These are phyloP conservation scores for Panthera leo DNA, from an alignment of 2,113 vertebrate genomes.

Conservation along the genomic window DNA sequence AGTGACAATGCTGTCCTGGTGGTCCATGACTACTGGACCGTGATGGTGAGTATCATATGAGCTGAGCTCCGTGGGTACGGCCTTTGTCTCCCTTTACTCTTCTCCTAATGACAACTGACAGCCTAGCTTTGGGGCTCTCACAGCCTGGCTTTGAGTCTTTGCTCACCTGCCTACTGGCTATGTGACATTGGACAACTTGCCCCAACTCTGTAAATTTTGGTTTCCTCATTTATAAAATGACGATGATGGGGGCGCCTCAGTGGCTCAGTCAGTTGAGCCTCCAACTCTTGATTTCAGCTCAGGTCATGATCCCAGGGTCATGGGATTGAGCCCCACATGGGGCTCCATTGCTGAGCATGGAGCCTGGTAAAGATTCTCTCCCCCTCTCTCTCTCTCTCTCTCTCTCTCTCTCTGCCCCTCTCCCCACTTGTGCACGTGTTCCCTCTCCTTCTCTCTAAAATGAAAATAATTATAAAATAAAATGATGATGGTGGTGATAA, in stretches of 20 bases:
- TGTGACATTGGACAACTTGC: not conserved
- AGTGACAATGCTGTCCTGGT: not conserved
- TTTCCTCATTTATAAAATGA: not conserved
- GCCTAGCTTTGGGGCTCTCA: not conserved
- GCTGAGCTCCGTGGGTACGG: not conserved
- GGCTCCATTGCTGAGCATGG: too few species aligned
- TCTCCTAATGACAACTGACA: not conserved
- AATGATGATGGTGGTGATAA: not conserved
- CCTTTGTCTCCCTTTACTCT: not conserved
- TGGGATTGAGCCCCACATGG: too few species aligned
- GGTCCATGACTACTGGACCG: not conserved
- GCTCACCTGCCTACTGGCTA: not conserved
- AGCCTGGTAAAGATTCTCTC: too few species aligned
- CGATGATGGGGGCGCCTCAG: too few species aligned
- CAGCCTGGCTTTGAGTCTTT: not conserved
- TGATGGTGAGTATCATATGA: not conserved
- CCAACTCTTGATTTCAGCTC: too few species aligned
- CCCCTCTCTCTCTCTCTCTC: too few species aligned
- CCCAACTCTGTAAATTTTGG: not conserved
- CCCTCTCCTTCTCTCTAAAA: too few species aligned
- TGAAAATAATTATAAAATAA: not conserved
- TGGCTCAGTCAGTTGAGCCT: too few species aligned
- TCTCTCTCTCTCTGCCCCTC: too few species aligned
- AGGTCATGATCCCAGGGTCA: too few species aligned
- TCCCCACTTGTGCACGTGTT: too few species aligned